These are phyloP conservation scores for Ceryle rudis DNA, from an alignment of 2,797 vertebrate species.

Conservation along the genomic window DNA sequence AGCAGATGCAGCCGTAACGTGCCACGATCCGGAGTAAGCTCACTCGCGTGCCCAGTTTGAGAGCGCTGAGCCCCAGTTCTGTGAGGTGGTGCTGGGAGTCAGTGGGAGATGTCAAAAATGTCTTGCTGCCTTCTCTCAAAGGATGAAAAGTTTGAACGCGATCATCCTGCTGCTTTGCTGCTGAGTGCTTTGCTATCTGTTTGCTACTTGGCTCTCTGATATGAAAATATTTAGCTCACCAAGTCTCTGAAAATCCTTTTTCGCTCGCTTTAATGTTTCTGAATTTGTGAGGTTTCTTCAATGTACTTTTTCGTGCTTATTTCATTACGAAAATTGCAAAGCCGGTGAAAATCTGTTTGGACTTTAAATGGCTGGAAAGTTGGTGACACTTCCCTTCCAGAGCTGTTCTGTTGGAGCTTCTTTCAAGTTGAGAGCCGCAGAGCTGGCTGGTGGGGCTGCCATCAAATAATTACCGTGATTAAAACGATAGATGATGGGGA, in stretches of 20 bases:
- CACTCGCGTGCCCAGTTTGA: background rate
- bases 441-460: background rate
- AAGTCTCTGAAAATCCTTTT: background rate
- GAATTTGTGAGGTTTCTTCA: background rate
- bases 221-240: background rate
- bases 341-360: background rate
- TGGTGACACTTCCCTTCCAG: background rate
- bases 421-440: background rate
- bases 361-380: background rate
- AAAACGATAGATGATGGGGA: background rate
- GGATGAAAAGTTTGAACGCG: background rate
- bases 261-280: background rate
- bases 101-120: background rate
- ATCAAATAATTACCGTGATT: background rate
- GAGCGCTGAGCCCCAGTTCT: background rate
- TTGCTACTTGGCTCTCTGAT: background rate
- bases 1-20: background rate
- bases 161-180: background rate
- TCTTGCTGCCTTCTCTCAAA: background rate
- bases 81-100: background rate
- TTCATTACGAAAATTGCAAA: background rate
- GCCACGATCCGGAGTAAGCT: background rate
- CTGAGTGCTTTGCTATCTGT: background rate
- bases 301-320: background rate
- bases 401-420: background rate